Conservation (phyloP, 2,113 vertebrate species). For the Benitochromis conjunctus region DNA sequence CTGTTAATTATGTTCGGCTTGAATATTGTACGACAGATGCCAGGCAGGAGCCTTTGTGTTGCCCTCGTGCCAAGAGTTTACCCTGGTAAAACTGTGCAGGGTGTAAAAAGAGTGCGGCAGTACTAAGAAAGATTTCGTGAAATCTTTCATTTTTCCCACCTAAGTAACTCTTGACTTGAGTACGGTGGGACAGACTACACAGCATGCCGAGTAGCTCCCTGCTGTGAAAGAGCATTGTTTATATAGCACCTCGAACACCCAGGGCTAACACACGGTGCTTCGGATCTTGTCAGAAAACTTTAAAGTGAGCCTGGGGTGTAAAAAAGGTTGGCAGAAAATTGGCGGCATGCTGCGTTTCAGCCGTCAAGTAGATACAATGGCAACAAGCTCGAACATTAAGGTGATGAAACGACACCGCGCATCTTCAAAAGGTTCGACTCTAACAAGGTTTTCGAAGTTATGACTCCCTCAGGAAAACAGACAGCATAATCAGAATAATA, state of each 20-base stretch:
- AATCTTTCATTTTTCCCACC: not conserved
- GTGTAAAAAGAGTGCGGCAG: not conserved
- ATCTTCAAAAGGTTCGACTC: not conserved
- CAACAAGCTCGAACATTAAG: not conserved
- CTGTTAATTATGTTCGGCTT: not conserved
- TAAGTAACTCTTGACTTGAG: not conserved
- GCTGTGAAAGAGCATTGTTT: not conserved
- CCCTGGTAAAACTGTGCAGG: not conserved
- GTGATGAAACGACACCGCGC: not conserved
- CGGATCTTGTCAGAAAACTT: not conserved
- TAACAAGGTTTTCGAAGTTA: not conserved
- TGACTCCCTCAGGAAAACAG: not conserved
- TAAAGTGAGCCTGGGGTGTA: not conserved
- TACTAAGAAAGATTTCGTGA: not conserved
- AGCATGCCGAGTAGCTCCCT: not conserved
- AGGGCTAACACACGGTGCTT: not conserved
- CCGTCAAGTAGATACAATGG: not conserved
- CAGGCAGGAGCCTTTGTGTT: not conserved
- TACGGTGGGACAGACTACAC: not conserved
- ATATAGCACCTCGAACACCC: not conserved
- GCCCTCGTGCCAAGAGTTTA: not conserved
- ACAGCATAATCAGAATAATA: conserved; percentile 6
- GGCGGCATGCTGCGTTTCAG: not conserved
- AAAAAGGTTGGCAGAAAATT: not conserved
- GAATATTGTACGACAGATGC: not conserved